Evolutionary conservation across 2,797 vertebrate genomes (phyloP).

Genomic region (Luscinia luscinia): DNA sequence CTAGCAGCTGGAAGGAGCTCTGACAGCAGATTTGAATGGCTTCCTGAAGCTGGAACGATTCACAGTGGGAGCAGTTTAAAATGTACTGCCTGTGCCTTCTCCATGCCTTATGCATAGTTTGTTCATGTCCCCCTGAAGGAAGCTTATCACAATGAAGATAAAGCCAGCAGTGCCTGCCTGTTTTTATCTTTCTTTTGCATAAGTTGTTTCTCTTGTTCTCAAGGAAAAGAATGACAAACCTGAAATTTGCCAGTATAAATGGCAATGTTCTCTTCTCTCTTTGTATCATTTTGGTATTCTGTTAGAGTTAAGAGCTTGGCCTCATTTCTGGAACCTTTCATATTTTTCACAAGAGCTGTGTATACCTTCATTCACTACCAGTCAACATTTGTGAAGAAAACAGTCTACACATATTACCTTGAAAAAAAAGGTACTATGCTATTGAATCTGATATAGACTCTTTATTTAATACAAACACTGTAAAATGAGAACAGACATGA

Average conservation of each 20-base stretch:
- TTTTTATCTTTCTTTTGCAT: slow-evolving; percentile 28
- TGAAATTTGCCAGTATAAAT: slow-evolving; percentile 36
- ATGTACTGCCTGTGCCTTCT: not conserved
- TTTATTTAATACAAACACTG: slow-evolving; percentile 35
- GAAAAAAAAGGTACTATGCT: not conserved
- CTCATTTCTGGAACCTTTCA: slow-evolving; percentile 18
- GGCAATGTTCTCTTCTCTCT: not conserved
- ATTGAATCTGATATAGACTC: slow-evolving; percentile 17
- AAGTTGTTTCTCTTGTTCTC: slow-evolving; percentile 14
- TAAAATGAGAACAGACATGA: not conserved
- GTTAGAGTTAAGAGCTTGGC: not conserved
- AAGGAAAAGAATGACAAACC: slow-evolving; percentile 16
- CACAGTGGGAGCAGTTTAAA: slow-evolving; percentile 1
- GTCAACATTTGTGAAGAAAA: not conserved
- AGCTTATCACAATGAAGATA: slow-evolving; percentile 33
- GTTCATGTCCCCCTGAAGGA: slow-evolving; percentile 25
- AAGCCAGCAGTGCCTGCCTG: slow-evolving; percentile 6
- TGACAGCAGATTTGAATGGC: not conserved
- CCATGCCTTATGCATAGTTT: not conserved
- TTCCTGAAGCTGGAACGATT: not conserved
- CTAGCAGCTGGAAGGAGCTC: not conserved
- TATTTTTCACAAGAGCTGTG: not conserved
- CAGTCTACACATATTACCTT: not conserved
- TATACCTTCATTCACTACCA: not conserved
- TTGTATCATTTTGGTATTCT: not conserved